phyloP scores from a whole-genome alignment of 1,140 invertebrate genomes.

The Scaptomyza montana region DNA sequence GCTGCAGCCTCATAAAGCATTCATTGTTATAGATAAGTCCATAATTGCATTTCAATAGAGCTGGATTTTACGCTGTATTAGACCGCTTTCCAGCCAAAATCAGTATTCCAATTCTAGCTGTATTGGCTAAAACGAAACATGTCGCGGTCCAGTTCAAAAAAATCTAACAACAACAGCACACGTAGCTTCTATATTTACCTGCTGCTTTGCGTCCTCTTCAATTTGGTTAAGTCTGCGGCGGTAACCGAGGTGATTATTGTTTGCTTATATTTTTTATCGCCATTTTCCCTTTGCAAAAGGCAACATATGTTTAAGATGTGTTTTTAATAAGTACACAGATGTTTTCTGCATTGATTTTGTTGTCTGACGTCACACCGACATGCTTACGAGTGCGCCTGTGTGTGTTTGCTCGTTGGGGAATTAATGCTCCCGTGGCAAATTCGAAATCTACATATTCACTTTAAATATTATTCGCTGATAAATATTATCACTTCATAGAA shows the following conservation, averaged over 20 bases:
- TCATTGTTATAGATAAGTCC: conserved; percentile 13
- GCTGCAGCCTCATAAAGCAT: conserved; percentile 26
- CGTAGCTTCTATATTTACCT: conserved; percentile 14
- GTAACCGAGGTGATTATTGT: conserved; percentile 29
- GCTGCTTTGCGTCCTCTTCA: conserved; percentile 16
- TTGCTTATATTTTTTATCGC: neutral
- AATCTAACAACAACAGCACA: neutral
- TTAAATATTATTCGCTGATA: conserved; percentile 8
- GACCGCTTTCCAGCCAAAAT: neutral
- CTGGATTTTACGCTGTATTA: conserved; percentile 11
- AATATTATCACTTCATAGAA: conserved; percentile 40
- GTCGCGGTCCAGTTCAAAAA: neutral
- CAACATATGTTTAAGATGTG: conserved; percentile 57
- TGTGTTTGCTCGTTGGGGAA: neutral
- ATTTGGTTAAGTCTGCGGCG: neutral
- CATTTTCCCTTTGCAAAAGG: neutral
- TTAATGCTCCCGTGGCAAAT: conserved; percentile 43
- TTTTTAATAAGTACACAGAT: conserved; percentile 43
- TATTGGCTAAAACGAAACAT: conserved; percentile 9
- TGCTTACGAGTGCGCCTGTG: conserved; percentile 1
- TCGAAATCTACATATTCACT: conserved; percentile 4
- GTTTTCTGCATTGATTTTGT: conserved; percentile 64
- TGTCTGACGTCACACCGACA: conserved; percentile 29
- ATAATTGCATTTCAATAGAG: conserved; percentile 14
- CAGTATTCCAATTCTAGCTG: conserved; percentile 6